Evolutionary conservation across 2,797 vertebrate species (phyloP).

Genomic region (Hippopotamyrus pictus): DNA sequence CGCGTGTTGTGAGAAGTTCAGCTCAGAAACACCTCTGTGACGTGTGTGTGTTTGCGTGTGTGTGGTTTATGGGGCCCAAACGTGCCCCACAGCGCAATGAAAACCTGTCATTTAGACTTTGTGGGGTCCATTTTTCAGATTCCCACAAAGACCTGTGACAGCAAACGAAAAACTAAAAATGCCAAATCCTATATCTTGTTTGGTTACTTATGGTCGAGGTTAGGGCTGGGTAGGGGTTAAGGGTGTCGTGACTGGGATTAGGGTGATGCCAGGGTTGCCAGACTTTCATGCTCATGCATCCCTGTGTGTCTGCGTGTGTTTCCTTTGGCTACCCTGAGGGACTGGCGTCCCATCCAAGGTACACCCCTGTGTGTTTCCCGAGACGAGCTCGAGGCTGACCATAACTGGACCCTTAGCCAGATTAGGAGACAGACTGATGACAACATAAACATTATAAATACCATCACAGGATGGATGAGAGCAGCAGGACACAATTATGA

Average conservation of each 20-base stretch:
- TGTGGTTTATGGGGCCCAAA: neutral
- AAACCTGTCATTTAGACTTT: neutral
- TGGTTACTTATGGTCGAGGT: neutral
- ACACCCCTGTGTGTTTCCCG: neutral
- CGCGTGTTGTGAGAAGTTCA: neutral
- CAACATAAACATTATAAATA: neutral
- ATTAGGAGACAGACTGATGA: neutral
- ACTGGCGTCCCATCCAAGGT: neutral
- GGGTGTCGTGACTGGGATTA: neutral
- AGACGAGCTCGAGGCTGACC: neutral
- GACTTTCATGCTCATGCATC: neutral
- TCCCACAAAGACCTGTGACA: neutral
- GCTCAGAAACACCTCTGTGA: neutral
- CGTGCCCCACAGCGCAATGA: neutral
- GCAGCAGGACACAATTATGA: neutral
- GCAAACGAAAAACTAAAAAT: neutral
- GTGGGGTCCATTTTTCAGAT: neutral
- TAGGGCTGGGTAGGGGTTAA: too few species aligned
- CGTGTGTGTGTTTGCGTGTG: neutral
- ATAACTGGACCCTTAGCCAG: neutral
- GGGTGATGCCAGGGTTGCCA: neutral
- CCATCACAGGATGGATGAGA: neutral
- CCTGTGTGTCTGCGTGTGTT: neutral
- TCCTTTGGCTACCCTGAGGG: neutral
- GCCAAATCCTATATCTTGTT: neutral